Conservation (phyloP, 2,113 vertebrate genomes). For the Talpa occidentalis region DNA sequence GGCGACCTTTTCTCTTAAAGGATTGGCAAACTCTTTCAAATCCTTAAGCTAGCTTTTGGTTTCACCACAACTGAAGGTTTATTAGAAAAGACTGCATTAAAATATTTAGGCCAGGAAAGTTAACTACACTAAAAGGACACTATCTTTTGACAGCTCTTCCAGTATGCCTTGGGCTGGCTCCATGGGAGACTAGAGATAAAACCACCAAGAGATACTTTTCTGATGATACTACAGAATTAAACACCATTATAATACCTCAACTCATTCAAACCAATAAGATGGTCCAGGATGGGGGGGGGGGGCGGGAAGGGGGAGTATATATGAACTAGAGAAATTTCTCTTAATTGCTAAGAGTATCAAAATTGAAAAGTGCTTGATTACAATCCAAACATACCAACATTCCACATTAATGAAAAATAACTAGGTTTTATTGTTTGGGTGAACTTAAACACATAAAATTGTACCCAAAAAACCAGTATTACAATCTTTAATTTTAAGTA, state of each 20-base stretch:
- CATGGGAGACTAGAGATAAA: not conserved
- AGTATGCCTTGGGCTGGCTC: not conserved
- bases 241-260: constrained; percentile 7
- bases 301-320: not conserved
- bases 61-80: not conserved
- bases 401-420: constrained; percentile 18
- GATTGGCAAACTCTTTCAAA: constrained; percentile 33
- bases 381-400: constrained; percentile 33
- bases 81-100: not conserved
- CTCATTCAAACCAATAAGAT: not conserved
- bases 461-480: not conserved
- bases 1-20: constrained; percentile 21
- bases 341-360: not conserved
- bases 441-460: constrained; percentile 6
- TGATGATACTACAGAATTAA: not conserved
- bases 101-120: constrained; percentile 28
- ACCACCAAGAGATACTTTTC: not conserved
- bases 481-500: not conserved
- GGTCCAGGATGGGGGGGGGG: not conserved
- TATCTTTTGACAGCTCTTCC: not conserved
- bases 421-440: not conserved
- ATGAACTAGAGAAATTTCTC: not conserved
- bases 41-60: not conserved
- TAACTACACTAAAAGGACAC: not conserved
- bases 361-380: constrained; percentile 19